Conservation (phyloP, 2,888 invertebrate species). For the Ctenicera cuprea region DNA sequence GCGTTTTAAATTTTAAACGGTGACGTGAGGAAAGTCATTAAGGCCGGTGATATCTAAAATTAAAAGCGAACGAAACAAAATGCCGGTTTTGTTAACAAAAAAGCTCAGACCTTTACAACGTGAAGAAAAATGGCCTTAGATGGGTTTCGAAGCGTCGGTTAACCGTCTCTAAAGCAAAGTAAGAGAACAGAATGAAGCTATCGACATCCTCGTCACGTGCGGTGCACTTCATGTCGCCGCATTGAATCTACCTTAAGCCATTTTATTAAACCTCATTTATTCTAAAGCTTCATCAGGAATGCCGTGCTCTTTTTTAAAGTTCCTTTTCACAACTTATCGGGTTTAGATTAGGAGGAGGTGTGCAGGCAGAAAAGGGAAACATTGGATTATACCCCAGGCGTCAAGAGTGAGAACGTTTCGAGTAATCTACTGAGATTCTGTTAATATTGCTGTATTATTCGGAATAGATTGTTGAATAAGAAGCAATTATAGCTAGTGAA, state of each 20-base stretch:
- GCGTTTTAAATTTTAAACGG: neutral
- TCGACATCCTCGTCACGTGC: slow-evolving; percentile 64
- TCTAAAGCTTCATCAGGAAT: slow-evolving; percentile 63
- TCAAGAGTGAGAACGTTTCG: slow-evolving; percentile 26
- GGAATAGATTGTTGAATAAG: slow-evolving; percentile 40
- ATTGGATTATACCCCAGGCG: slow-evolving; percentile 26
- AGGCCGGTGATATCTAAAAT: slow-evolving; percentile 17
- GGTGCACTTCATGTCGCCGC: slow-evolving; percentile 64
- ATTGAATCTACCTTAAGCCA: slow-evolving; percentile 65
- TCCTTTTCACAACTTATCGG: slow-evolving; percentile 59
- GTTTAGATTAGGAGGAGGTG: slow-evolving; percentile 54
- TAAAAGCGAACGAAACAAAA: neutral
- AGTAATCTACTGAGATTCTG: slow-evolving; percentile 12
- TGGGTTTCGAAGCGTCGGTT: slow-evolving; percentile 33
- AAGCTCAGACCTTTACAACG: slow-evolving; percentile 26
- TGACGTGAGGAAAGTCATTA: slow-evolving; percentile 9
- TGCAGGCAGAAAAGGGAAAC: neutral
- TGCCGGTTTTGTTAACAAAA: slow-evolving; percentile 26
- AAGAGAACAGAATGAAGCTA: slow-evolving; percentile 60
- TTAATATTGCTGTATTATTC: slow-evolving; percentile 34
- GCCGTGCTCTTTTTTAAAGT: slow-evolving; percentile 56
- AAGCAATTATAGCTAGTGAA: slow-evolving; percentile 42
- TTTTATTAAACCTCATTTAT: slow-evolving; percentile 67
- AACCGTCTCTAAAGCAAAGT: slow-evolving; percentile 37
- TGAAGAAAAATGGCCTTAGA: slow-evolving; percentile 33